Evolutionary conservation across 1,140 invertebrate genomes (phyloP), one percentile per base, ranked within the genome.

Genomic region (Heliconius hewitsoni): DNA sequence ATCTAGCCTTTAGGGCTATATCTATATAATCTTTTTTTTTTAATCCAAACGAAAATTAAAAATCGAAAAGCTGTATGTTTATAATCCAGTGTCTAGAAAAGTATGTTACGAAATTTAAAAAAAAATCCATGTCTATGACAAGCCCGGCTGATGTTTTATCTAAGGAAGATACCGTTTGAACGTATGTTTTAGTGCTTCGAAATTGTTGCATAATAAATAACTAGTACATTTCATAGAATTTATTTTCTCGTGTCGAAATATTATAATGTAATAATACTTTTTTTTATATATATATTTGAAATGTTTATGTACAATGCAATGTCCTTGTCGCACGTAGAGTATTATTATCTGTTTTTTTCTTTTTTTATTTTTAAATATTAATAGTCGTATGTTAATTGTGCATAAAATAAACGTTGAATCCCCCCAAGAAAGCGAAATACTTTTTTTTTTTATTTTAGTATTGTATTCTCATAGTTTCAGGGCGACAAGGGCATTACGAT

Each of bases 171-270:
- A 73, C 78, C 78, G 60, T 84, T 80, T 82, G 70, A 82, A 84
- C 60, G 23, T 66, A 77, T 84, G 81, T 84, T 84, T 86, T 85
- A 84, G 81, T 78, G 81, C 82, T 86, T 85, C 84, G 80, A 84
- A 83, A 85, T 81, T 84, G 79, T 85, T 82, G 84, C 84, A 86
- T 86, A 83, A 82, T 86, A 86, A 75, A 42, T 66, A 66, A 60
- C 16, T 66, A 27, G 11, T 66, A 66, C 80, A 78, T 79, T 46
- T 72, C 52, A 73, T 80, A 71, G 60, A 66, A 42, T 77, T 81
- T 72, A 23, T 81, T 81, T 78, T 81, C 39, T 77, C 27, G 71
- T 81, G 76, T 81, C 79, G 71, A 77, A 77, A 71, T 66, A 60
- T 52, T 52, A 8, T 66, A 66, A 66, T 66, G 57, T 66, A 66